phyloP scores from a whole-genome alignment of 2,888 invertebrate species.

The Melieria picta region DNA sequence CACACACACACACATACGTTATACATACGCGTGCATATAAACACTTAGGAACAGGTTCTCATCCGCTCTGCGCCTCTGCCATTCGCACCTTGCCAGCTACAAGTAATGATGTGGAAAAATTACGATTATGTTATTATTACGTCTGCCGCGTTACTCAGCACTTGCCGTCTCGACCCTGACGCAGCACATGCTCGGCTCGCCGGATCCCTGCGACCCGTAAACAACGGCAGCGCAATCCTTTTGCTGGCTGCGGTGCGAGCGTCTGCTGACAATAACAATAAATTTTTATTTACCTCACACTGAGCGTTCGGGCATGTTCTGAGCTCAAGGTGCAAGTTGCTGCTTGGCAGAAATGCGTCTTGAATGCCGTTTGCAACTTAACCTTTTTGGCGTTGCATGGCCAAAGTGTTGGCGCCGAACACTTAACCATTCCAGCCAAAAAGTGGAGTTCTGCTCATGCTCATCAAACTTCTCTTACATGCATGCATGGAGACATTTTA shows the following conservation, averaged over 20 bases:
- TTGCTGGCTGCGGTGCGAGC: background rate
- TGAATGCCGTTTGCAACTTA: background rate
- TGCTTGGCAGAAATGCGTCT: too few relatives aligned
- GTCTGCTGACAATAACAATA: constrained; percentile 23
- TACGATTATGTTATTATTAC: constrained; percentile 32
- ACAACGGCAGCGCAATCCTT: background rate
- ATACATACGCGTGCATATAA: background rate
- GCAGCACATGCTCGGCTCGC: background rate
- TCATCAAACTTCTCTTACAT: too few relatives aligned
- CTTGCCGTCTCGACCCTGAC: constrained; percentile 5
- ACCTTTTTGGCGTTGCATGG: too few relatives aligned
- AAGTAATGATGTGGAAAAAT: constrained; percentile 31
- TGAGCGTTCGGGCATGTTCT: too few relatives aligned
- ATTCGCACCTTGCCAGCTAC: constrained; percentile 25
- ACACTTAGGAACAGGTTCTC: background rate
- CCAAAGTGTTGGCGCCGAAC: too few relatives aligned
- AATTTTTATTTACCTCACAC: constrained; percentile 17
- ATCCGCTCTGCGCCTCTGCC: background rate
- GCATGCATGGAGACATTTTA: too few relatives aligned
- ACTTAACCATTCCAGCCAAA: too few relatives aligned
- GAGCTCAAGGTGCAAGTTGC: too few relatives aligned
- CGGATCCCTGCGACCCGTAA: background rate
- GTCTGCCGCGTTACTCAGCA: constrained; percentile 26
- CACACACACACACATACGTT: background rate
- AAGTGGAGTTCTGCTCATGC: too few relatives aligned